Evolutionary conservation across 2,888 invertebrate species (phyloP).

Genomic region (Latrodectus hesperus): DNA sequence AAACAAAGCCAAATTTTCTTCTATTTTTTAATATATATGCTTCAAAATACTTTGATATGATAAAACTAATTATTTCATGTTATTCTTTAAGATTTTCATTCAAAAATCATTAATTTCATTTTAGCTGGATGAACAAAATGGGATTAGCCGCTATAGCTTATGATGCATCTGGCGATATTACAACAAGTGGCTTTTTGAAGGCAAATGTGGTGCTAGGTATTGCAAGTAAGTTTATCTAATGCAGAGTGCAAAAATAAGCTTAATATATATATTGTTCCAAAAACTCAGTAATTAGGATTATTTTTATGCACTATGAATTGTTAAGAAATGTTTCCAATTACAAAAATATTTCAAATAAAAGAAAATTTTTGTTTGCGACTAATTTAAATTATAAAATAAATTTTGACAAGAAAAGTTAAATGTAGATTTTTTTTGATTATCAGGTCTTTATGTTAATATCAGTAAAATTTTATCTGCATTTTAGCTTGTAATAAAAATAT

Average conservation of each 20-base stretch:
- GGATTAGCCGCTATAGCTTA: constrained; percentile 76
- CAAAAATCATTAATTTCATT: not conserved
- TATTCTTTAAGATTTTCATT: not conserved
- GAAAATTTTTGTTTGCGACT: too few relatives aligned
- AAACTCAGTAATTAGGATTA: too few relatives aligned
- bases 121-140: constrained; percentile 77
- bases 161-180: constrained; percentile 59
- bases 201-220: constrained; percentile 47
- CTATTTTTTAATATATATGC: not conserved
- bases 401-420: too few relatives aligned
- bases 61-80: not conserved
- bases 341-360: too few relatives aligned
- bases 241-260: not conserved
- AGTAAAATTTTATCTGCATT: too few relatives aligned
- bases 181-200: constrained; percentile 64
- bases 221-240: constrained; percentile 46
- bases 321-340: too few relatives aligned
- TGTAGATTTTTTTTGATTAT: too few relatives aligned
- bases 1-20: not conserved
- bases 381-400: too few relatives aligned
- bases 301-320: too few relatives aligned
- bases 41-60: not conserved
- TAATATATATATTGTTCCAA: too few relatives aligned
- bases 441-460: too few relatives aligned
- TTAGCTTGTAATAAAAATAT: too few relatives aligned